Evolutionary conservation across 2,888 invertebrate genomes (phyloP), one percentile per base, ranked within the genome.

Genomic region (Conops quadrifasciatus): DNA sequence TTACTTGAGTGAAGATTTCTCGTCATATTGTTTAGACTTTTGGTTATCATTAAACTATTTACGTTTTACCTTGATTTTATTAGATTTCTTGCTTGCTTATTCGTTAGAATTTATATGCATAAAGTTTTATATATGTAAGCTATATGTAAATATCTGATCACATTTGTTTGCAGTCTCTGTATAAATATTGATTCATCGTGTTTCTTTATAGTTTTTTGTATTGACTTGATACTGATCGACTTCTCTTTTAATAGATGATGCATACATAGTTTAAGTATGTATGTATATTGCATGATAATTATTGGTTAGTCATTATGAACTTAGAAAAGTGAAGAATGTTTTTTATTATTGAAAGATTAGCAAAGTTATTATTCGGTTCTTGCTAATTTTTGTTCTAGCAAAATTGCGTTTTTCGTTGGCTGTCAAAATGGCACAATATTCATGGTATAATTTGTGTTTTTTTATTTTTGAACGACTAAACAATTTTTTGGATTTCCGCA

Each of bases 111-210:
- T 70, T 67, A 65, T 76, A 74, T 74, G 47, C 49, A 68, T 62
- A 68, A 21, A 62, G 26, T 58, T 62, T 51, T 30, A 36, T 68
- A 51, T 30, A 66, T 66, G 75, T 77, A 77, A 74, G 83, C 80
- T 82, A 83, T 83, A 74, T 77, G 81, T 81, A 81, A 83, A 85
- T 85, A 85, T 86, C 85, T 86, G 86, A 86, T 86, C 86, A 86
- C 86, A 86, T 86, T 84, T 84, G 82, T 83, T 85, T 85, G 85
- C 85, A 85, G 85, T 85, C 85, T 85, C 84, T 84, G 81, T 83
- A 83, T 82, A 83, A 80, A 81, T 80, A 75, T 78, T 76, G 79
- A 76, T 76, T 78, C 76, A 75, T 77, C 66, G 71, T 58, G 28
- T 76, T 73, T 78, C 45, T 59, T 58, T 58, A 53, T 73, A 70